Evolutionary conservation across 2,888 invertebrate species (phyloP), one percentile per base, ranked within the genome.

Genomic region (Drosophila trichaetosa): DNA sequence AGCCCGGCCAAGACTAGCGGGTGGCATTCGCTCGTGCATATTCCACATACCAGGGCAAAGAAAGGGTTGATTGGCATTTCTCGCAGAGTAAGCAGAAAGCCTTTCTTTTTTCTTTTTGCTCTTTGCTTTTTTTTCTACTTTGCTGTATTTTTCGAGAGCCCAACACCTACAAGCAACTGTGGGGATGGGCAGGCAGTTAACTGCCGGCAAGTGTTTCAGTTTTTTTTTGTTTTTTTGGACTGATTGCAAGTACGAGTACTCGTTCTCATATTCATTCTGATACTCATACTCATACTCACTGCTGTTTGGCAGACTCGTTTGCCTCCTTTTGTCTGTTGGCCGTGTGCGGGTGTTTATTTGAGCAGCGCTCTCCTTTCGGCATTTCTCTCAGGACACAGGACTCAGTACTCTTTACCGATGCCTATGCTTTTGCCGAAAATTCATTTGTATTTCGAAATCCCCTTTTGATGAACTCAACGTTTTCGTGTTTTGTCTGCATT

Each of bases 31-130:
- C 7, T 76, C 86, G 82, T 79, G 88, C 86, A 86, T 86, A 86
- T 89, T 88, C 82, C 87, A 80, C 84, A 81, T 76, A 73, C 83
- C 87, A 73, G 71, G 72, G 65, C 81, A 80, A 79, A 74, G 86
- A 88, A 89, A 90, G 90, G 90, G 87, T 89, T 87, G 87, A 87
- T 87, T 87, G 87, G 87, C 90, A 87, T 87, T 87, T 90, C 87
- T 90, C 76, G 87, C 90, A 81, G 82, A 83, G 90, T 89, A 90
- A 87, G 87, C 87, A 90, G 80, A 88, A 86, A 77, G 69, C 71
- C 74, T 76, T 67, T 48, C 34, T 18, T 36, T 53, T 24, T 34
- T 24, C 18, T 2, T 40, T 40, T 57, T 11, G 4, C 4, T 27
- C 75, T 83, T 74, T 46, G 6, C 13, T 24, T 77, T 83, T 74